Base-by-base conservation (phyloP, 1,140 invertebrate species). In the Drosophila saltans region DNA sequence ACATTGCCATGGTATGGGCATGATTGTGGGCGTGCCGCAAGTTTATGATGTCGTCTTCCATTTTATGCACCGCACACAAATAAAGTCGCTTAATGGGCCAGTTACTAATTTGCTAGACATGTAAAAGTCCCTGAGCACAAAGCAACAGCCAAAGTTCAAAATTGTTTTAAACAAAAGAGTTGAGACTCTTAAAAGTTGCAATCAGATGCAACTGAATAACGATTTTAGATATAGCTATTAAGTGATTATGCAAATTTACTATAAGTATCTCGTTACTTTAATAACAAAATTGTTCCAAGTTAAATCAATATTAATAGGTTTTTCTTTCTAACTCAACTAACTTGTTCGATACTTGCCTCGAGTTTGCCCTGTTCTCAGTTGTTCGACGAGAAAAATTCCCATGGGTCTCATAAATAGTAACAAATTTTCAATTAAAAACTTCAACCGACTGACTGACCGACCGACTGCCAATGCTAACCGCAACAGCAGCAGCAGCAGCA, bases 41-140 rank as follows among this genome's bases (percentile, higher is more conserved):
- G 83, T 88, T 88, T 88, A 88, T 79, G 83, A 89, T 83, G 84
- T 89, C 76, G 67, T 80, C 76, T 76, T 62, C 59, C 55, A 58
- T 79, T 72, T 76, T 72, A 79, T 69, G 72, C 65, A 64, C 33
- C 63, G 16, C 79, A 79, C 65, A 86, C 82, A 86, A 83, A 88
- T 80, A 88, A 88, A 89, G 80, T 83, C 69, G 72, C 83, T 72
- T 77, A 82, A 86, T 82, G 83, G 77, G 75, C 69, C 76, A 67
- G 70, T 80, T 72, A 83, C 84, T 82, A 89, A 88, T 88, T 88
- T 78, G 62, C 62, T 72, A 73, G 61, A 61, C 66, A 72, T 64
- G 64, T 64, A 74, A 83, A 67, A 65, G 74, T 78, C 61, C 62
- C 68, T 45, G n/a, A 36, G 33, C 6, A 36, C 26, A 30, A 75